Evolutionary conservation across 2,888 invertebrate genomes (phyloP), one percentile per base, ranked within the genome.

Genomic region (Mythimna vitellina): DNA sequence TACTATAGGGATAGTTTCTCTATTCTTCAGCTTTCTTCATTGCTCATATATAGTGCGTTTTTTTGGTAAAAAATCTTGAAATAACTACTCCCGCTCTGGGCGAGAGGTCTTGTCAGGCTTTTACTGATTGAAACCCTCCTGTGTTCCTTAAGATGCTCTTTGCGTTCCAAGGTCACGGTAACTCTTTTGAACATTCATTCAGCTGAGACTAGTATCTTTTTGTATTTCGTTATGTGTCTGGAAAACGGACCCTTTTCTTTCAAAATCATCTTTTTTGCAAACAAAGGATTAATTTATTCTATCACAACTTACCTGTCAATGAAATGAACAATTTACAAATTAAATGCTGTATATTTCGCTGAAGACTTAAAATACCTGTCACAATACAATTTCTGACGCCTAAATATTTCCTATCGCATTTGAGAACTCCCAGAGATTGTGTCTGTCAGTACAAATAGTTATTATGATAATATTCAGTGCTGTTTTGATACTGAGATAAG

Each of bases 391-490:
- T 60, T 35, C 54, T 56, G 74, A 58, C 38, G 9, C 7, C n/a
- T 35, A 38, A 25, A 51, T 60, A 64, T 80, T 63, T 60, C 54
- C 42, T 35, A 14, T 73, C 54, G 56, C 49, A 51, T 74, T 66
- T 51, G 62, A n/a, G 46, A 53, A 65, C 64, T 64, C 54, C 51
- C 58, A 51, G 54, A 51, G 62, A 64, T 42, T 65, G 63, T 58
- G 53, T 6, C 49, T 64, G 62, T 63, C 62, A 54, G 54, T 66
- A 35, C 29, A 66, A 77, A 51, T 73, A 60, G 57, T 32, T 81
- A 54, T 70, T 76, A 76, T 70, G 20, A 76, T 65, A 75, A 66
- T 81, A 76, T 77, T 65, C 65, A 22, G 57, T 54, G 54, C n/a
- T 57, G 32, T 49, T 62, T 62, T 32, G n/a, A 35, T 49, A 54